Conservation (phyloP, 2,888 invertebrate species). For the Leucoptera coffeella region DNA sequence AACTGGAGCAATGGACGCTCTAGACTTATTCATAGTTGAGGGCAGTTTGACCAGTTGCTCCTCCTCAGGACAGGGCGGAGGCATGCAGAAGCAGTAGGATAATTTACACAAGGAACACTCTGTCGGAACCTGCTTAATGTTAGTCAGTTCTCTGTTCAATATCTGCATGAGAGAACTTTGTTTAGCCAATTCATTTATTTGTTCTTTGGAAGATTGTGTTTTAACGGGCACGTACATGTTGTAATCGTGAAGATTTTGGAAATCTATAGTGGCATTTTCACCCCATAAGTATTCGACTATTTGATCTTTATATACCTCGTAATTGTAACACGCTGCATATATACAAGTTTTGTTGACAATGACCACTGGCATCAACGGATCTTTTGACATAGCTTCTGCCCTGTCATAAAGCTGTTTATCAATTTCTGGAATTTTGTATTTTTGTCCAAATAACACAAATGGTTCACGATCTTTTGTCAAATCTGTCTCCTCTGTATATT, state of each 20-base stretch:
- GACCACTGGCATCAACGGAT: constrained; percentile 32
- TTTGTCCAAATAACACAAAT: constrained; percentile 28
- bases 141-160: constrained; percentile 23
- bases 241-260: constrained; percentile 20
- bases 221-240: constrained; percentile 16
- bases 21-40: neutral
- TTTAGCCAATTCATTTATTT: constrained; percentile 9
- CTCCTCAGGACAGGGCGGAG: too few species aligned
- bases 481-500: constrained; percentile 17
- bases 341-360: constrained; percentile 28
- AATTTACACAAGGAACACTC: constrained; percentile 18
- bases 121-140: constrained; percentile 13
- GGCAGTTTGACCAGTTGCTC: neutral
- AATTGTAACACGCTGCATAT: constrained; percentile 33
- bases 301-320: constrained; percentile 21
- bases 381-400: too few species aligned
- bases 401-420: too few species aligned
- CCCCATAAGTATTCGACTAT: constrained; percentile 20
- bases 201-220: neutral
- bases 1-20: constrained; percentile 7
- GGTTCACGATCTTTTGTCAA: constrained; percentile 26
- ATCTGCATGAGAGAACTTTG: constrained; percentile 32
- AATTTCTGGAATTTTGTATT: constrained; percentile 16
- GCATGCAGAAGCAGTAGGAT: constrained; percentile 20
- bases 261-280: constrained; percentile 17